Evolutionary conservation across 2,888 invertebrate genomes (phyloP).

Genomic region (Lycocerus yunnanus): DNA sequence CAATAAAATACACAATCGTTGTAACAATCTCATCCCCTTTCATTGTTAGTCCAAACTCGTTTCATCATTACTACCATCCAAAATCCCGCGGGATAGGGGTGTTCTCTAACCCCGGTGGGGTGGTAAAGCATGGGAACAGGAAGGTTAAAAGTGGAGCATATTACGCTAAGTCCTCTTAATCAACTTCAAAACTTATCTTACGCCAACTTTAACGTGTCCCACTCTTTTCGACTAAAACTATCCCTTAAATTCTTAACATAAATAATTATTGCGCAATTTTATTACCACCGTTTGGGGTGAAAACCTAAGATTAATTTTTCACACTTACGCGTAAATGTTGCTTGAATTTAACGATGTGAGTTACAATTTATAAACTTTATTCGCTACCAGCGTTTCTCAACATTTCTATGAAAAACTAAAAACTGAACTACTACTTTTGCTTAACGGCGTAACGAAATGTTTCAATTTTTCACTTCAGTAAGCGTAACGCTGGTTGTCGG

Average conservation of each 20-base stretch:
- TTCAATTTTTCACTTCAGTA: too few species aligned
- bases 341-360: background rate
- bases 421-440: too few species aligned
- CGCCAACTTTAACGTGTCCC: constrained; percentile 15
- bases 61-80: constrained; percentile 32
- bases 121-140: constrained; percentile 11
- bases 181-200: constrained; percentile 31
- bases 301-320: background rate
- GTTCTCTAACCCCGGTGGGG: constrained; percentile 12
- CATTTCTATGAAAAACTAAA: too few species aligned
- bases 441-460: too few species aligned
- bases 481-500: too few species aligned
- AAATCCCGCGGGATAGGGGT: constrained; percentile 30
- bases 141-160: constrained; percentile 16
- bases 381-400: background rate
- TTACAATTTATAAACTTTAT: background rate
- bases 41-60: constrained; percentile 29
- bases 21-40: constrained; percentile 30
- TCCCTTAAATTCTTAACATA: background rate
- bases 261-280: background rate
- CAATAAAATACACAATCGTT: constrained; percentile 22
- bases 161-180: constrained; percentile 28
- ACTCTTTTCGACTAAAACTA: background rate
- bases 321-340: background rate
- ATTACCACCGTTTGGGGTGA: background rate